phyloP scores from a whole-genome alignment of 2,797 vertebrate genomes.

The Mormyrops attenuatus region DNA sequence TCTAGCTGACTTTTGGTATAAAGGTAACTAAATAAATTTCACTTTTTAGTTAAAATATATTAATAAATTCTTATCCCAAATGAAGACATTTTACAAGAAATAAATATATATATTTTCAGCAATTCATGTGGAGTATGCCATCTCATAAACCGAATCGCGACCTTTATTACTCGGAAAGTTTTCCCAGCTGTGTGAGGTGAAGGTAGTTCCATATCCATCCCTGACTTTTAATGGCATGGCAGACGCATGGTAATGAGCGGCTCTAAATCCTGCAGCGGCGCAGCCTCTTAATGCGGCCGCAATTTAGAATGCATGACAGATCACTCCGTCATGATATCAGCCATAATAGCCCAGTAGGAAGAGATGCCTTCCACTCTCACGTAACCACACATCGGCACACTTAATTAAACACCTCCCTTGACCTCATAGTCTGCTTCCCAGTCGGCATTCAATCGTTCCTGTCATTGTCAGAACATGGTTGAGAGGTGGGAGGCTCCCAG shows the following conservation, averaged over 20 bases:
- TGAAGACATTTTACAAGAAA: not conserved
- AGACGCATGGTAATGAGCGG: conserved; percentile 13
- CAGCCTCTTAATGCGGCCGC: not conserved
- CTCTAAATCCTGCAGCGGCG: conserved; percentile 8
- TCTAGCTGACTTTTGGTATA: not conserved
- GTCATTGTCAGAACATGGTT: conserved; percentile 25
- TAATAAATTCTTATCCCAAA: not conserved
- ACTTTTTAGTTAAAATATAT: not conserved
- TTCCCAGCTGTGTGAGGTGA: conserved; percentile 25
- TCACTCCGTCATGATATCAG: conserved; percentile 25
- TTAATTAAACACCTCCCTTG: conserved; percentile 34
- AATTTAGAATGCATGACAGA: conserved; percentile 27
- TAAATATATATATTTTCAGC: not conserved
- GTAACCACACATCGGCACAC: conserved; percentile 17
- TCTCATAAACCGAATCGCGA: not conserved
- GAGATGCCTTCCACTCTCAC: not conserved
- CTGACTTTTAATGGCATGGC: conserved; percentile 2
- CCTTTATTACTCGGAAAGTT: not conserved
- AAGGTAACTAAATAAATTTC: not conserved
- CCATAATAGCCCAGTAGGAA: conserved; percentile 23
- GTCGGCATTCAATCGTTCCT: conserved; percentile 13
- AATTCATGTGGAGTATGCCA: not conserved
- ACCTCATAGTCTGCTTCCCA: conserved; percentile 30
- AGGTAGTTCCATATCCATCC: conserved; percentile 11
- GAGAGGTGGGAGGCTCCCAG: conserved; percentile 19